Percentiles rank a stretch among this genome's conserved stretches.
Conservation (phyloP, 2,888 invertebrate genomes). For the Nephrotoma flavescens region DNA sequence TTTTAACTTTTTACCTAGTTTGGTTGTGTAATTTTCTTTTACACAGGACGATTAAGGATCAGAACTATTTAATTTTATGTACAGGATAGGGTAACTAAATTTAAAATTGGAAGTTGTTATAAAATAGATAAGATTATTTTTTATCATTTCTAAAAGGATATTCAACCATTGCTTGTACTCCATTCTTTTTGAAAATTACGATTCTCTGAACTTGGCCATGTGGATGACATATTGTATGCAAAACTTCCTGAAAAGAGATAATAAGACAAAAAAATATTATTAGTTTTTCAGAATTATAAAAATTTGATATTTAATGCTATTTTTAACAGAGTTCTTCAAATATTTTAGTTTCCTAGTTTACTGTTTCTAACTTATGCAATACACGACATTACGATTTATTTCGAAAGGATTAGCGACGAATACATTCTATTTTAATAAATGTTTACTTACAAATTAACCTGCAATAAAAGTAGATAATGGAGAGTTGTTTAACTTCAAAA, state of each 20-base stretch:
- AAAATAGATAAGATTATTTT: neutral
- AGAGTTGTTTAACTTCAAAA: no score
- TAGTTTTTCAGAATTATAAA: neutral
- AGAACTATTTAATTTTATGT: neutral
- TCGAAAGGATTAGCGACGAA: no score
- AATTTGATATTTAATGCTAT: neutral
- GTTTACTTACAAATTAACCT: no score
- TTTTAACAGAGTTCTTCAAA: neutral
- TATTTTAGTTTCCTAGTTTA: no score
- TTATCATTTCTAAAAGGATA: conserved; percentile 60
- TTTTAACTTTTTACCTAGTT: neutral
- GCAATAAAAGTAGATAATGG: no score
- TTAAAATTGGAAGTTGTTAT: neutral
- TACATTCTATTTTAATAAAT: no score
- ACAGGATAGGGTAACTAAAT: neutral
- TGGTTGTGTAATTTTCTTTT: neutral
- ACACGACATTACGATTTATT: no score
- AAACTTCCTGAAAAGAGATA: conserved; percentile 78
- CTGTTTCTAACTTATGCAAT: no score
- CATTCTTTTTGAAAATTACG: conserved; percentile 98
- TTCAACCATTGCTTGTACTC: conserved; percentile 98
- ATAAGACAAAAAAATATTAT: neutral
- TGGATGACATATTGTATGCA: conserved; percentile 91
- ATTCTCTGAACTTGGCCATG: conserved; percentile 93
- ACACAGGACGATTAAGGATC: neutral